A percentile compares a stretch with the other conserved stretches of the same genome.
Evolutionary conservation across 2,888 invertebrate genomes (phyloP).

Genomic region (Stenotaenia linearis): DNA sequence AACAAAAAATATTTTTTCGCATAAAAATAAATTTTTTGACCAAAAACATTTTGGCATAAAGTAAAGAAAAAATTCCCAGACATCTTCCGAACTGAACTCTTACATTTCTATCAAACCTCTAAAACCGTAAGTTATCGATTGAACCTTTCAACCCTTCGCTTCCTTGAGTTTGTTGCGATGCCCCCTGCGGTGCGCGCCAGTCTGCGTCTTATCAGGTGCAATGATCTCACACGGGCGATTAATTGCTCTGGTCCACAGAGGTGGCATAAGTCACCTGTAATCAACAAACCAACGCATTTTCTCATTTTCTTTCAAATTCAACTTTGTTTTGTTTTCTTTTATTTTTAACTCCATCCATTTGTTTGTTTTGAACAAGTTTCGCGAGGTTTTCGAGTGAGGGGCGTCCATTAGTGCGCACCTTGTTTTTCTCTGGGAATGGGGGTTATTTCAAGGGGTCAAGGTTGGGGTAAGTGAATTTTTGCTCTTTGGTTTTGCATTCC

Average conservation of each 20-base stretch:
- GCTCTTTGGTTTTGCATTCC: background rate
- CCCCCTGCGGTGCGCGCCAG: background rate
- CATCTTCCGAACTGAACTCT: too few species aligned
- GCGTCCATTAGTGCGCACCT: background rate
- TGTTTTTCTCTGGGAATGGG: background rate
- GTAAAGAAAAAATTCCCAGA: too few species aligned
- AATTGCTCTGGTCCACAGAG: background rate
- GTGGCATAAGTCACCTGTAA: background rate
- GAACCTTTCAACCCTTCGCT: background rate
- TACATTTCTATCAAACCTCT: too few species aligned
- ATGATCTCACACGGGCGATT: background rate
- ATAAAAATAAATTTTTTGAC: too few species aligned
- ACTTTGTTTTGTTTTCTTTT: background rate
- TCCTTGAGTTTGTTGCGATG: background rate
- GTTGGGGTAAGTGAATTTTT: background rate
- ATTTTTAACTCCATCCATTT: background rate
- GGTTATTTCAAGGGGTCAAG: background rate
- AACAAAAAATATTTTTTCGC: too few species aligned
- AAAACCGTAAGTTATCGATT: background rate
- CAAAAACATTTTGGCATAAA: too few species aligned
- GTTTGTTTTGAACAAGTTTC: background rate
- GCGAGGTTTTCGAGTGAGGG: background rate
- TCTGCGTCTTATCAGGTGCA: background rate
- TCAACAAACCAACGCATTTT: background rate
- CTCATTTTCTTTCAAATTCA: background rate